Evolutionary conservation across 2,888 invertebrate species (phyloP).

Genomic region (Chrysopilus asiliformis): DNA sequence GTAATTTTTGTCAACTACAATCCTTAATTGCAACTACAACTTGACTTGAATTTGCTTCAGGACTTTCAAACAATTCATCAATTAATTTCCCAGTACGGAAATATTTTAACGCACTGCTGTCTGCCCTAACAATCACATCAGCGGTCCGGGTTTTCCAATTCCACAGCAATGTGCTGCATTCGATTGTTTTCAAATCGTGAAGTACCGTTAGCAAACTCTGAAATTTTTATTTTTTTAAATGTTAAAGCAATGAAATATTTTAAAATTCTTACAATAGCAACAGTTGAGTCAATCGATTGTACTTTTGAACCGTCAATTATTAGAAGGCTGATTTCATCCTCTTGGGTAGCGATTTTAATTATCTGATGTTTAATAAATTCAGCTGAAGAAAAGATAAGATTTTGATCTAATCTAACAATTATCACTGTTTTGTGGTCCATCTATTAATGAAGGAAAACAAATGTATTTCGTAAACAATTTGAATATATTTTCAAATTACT

Average conservation of each 20-base stretch:
- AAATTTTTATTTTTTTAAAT: not conserved
- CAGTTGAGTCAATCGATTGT: conserved; percentile 45
- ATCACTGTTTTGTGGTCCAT: no score
- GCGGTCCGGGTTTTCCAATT: conserved; percentile 36
- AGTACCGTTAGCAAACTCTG: conserved; percentile 43
- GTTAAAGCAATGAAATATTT: conserved; percentile 3
- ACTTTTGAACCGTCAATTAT: conserved; percentile 60
- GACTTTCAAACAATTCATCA: no score
- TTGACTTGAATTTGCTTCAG: no score
- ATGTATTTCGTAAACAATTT: no score
- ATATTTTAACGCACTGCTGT: no score
- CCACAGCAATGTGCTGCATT: conserved; percentile 40
- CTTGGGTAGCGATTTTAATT: conserved; percentile 52
- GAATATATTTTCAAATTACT: no score
- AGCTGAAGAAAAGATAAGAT: conserved; percentile 67
- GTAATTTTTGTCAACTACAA: no score
- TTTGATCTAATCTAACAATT: conserved; percentile 54
- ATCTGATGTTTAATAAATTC: conserved; percentile 54
- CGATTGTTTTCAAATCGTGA: conserved; percentile 39
- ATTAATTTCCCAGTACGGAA: no score
- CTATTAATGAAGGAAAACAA: no score
- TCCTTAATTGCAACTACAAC: no score
- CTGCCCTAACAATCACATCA: no score
- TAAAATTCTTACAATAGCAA: conserved; percentile 40
- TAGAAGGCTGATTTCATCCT: conserved; percentile 43